A percentile compares a stretch with the other conserved stretches of the same genome.
Evolutionary conservation across 2,888 invertebrate species (phyloP).

Genomic region (Pediacus dermestoides): DNA sequence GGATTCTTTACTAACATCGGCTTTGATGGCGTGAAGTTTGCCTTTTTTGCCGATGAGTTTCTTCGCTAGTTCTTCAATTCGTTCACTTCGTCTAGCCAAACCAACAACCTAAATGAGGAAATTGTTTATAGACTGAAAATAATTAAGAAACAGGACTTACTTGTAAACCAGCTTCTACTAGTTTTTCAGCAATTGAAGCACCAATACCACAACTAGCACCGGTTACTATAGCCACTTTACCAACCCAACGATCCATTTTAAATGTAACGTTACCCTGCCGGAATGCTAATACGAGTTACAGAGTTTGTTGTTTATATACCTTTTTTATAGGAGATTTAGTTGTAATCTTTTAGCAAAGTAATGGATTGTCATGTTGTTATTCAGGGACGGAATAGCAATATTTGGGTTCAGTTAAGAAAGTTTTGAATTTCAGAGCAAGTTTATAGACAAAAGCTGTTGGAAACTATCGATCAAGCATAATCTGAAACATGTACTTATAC

Average conservation of each 20-base stretch:
- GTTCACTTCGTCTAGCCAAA: conserved; percentile 27
- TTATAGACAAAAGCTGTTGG: background rate
- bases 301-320: no score
- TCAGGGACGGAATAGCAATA: no score
- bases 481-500: no score
- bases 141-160: background rate
- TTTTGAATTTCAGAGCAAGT: no score
- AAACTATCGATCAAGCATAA: no score
- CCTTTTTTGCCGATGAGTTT: conserved; percentile 28
- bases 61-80: conserved; percentile 23
- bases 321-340: no score
- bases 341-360: no score
- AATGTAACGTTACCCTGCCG: no score
- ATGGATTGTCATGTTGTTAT: no score
- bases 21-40: conserved; percentile 38
- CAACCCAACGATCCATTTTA: conserved; percentile 60
- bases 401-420: no score
- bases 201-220: conserved; percentile 63
- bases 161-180: background rate
- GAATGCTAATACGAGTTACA: no score
- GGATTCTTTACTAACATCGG: conserved; percentile 42
- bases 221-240: conserved; percentile 60
- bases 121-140: background rate
- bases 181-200: conserved; percentile 47
- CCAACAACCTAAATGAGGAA: conserved; percentile 29